Base-by-base conservation (phyloP, 2,797 vertebrate species). In the Loriculus beryllinus region DNA sequence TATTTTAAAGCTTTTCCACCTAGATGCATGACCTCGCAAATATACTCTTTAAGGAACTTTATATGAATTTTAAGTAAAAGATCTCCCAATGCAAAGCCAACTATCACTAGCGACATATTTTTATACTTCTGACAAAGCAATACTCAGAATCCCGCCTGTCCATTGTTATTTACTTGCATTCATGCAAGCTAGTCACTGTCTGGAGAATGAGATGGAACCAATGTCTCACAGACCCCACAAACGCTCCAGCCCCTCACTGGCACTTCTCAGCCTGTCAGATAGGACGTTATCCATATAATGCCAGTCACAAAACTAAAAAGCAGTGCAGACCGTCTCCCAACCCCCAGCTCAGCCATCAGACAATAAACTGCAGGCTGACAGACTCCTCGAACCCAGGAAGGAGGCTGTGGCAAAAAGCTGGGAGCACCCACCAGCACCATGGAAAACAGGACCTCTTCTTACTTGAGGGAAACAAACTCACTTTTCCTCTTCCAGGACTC, bases 211-310 rank as follows among this genome's bases (percentile, higher is more conserved):
- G 70, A 56, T 7, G 37, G 21, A 71, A 20, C 25, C 7, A 4
- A 10, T 6, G 12, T 37, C 25, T 40, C 57, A 54, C 1, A 0
- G 74, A 45, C 37, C 37, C 33, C 0, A 0, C 56, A 54, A 43
- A 70, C 49, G 28, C 86, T 89, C 52, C 19, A 26, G 25, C 33
- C 22, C 56, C 18, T 64, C 1, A 3, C 23, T 59, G 40, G 37
- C 33, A 11, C 31, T 18, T 40, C 49, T n/a, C 60, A 78, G 39
- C 22, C 18, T 10, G 13, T 33, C 67, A 23, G 43, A 33, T 17
- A 62, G 31, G 56, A 52, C 1, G 1, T 33, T 22, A 31, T 37
- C 43, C 25, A 26, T 10, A 13, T 3, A 33, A 52, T 1, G 0
- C 25, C 17, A 35, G 29, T 25, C 51, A 76, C 12, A 54, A 31